Conservation (phyloP, 2,888 invertebrate genomes). For the Bombylius discolor region DNA sequence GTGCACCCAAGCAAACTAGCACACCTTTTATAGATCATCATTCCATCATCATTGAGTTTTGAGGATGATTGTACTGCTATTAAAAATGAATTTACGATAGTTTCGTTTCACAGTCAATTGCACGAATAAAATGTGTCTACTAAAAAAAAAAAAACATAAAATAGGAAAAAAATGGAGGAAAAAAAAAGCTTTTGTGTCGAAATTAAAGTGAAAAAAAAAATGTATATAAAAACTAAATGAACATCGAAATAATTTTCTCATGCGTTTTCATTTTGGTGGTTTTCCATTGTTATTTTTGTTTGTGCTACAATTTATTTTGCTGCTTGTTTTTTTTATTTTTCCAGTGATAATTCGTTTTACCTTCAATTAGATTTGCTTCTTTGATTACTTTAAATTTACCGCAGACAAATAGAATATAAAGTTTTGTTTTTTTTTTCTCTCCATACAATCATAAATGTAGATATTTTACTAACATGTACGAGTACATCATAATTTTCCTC, state of each 20-base stretch:
- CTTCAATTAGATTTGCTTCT: conserved; percentile 5
- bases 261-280: neutral
- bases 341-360: neutral
- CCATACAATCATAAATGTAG: too few species aligned
- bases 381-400: conserved; percentile 3
- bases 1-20: neutral
- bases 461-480: too few species aligned
- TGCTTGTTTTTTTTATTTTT: neutral
- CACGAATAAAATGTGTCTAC: neutral
- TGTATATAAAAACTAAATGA: conserved; percentile 1
- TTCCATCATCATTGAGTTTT: neutral
- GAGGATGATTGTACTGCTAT: conserved; percentile 11
- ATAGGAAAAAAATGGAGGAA: neutral
- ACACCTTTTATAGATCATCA: neutral
- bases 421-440: too few species aligned
- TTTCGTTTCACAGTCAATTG: conserved; percentile 5
- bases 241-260: conserved; percentile 11
- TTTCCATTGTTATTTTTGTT: neutral
- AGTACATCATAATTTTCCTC: too few species aligned
- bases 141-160: neutral
- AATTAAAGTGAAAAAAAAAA: neutral
- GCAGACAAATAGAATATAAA: neutral
- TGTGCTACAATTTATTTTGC: neutral
- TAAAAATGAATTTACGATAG: conserved; percentile 14
- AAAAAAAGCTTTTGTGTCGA: neutral